Evolutionary conservation across 2,888 invertebrate species (phyloP), one percentile per base, ranked within the genome.

Genomic region (Philhelius pedissequus): DNA sequence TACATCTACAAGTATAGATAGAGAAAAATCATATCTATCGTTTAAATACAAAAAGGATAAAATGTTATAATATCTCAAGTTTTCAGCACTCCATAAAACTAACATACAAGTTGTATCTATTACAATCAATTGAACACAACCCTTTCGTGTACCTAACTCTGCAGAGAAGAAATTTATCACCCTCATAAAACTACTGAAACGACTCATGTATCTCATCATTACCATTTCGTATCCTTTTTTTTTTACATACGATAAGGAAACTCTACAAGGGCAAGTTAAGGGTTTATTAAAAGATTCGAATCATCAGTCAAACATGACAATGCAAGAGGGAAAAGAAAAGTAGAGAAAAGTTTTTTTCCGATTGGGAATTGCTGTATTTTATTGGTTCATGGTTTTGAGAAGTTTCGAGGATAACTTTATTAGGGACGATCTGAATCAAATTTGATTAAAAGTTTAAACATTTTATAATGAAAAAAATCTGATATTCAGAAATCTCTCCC

Each of bases 101-200:
- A 66, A 74, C 69, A 69, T n/a, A 22, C 70, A 75, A 80, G 60
- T 80, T 84, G 71, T 71, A 84, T 84, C 76, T 80, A 84, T 84
- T 84, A 79, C 84, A 84, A 80, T 84, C 84, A 84, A 84, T 84
- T 84, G 80, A 84, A 80, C 75, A 80, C 75, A 84, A 79, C 80
- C 84, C 60, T 80, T 80, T 66, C 22, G 38, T 54, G 69, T n/a
- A n/a, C n/a, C n/a, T n/a, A 32, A 35, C 22, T 45, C 40, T 64
- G 13, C 13, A 13, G 20, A 25, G 25, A 4, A 25, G 13, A 50
- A 71, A 84, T 84, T 80, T 80, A 84, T 84, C 66, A 70, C 80
- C 84, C 84, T 76, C 84, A 68, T 84, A 80, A 80, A 84, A 80
- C 84, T 84, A 84, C 80, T 71, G 56, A 76, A 80, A 80, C 52